These are phyloP conservation scores for Reinhardtius hippoglossoides DNA, from an alignment of 2,113 vertebrate genomes.

Conservation along the genomic window DNA sequence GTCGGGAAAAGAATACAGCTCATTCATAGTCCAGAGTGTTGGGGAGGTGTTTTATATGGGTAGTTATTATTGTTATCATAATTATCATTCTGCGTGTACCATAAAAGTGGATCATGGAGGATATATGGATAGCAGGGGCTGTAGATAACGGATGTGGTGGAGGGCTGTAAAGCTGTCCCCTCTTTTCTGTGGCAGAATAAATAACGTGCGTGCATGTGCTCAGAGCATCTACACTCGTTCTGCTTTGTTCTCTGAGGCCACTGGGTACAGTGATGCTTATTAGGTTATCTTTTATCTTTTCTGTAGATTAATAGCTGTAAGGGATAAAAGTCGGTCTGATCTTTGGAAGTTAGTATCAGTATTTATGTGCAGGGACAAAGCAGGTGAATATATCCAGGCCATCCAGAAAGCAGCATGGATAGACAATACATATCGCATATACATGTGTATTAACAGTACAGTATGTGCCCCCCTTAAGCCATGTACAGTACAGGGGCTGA, in stretches of 20 bases:
- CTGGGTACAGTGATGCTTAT: neutral
- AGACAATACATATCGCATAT: slow-evolving; percentile 26
- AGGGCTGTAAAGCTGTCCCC: slow-evolving; percentile 66
- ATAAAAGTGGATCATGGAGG: slow-evolving; percentile 70
- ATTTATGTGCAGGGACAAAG: neutral
- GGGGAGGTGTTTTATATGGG: slow-evolving; percentile 72
- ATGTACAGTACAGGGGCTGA: slow-evolving; percentile 68
- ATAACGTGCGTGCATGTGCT: slow-evolving; percentile 53
- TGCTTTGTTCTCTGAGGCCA: slow-evolving; percentile 49
- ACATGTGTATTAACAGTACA: slow-evolving; percentile 61
- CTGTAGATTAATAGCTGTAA: slow-evolving; percentile 5
- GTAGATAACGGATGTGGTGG: slow-evolving; percentile 67
- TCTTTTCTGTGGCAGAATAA: slow-evolving; percentile 66
- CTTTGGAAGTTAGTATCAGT: neutral
- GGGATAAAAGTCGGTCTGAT: neutral
- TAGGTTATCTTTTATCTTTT: neutral
- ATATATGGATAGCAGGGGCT: slow-evolving; percentile 60
- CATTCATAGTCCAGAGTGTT: slow-evolving; percentile 58
- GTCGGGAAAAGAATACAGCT: slow-evolving; percentile 51
- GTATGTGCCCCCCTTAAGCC: slow-evolving; percentile 57
- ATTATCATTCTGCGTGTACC: slow-evolving; percentile 66
- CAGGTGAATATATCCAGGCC: neutral
- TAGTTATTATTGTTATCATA: slow-evolving; percentile 76
- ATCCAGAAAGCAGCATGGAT: slow-evolving; percentile 8
- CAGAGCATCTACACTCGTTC: slow-evolving; percentile 26